phyloP scores from a whole-genome alignment of 2,888 invertebrate species.

The Heliothis peltigera region DNA sequence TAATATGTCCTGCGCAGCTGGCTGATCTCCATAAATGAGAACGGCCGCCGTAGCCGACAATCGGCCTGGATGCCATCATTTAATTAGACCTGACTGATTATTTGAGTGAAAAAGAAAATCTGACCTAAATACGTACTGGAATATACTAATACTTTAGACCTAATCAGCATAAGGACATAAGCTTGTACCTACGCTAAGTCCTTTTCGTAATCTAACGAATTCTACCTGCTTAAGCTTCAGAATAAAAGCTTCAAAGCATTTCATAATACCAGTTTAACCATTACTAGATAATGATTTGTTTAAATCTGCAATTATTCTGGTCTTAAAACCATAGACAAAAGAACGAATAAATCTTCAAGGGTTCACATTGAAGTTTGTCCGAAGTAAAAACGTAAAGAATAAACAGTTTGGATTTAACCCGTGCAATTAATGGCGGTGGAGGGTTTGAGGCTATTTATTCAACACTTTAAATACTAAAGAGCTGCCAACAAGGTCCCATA shows the following conservation, averaged over 20 bases:
- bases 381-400: slow-evolving; percentile 13
- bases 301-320: slow-evolving; percentile 32
- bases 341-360: slow-evolving; percentile 3
- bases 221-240: neutral
- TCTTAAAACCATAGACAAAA: slow-evolving; percentile 18
- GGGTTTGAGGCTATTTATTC: slow-evolving; percentile 24
- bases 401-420: slow-evolving; percentile 21
- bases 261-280: neutral
- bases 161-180: too few relatives aligned
- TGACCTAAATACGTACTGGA: too few relatives aligned
- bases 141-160: too few relatives aligned
- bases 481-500: slow-evolving; percentile 19
- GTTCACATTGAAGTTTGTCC: slow-evolving; percentile 6
- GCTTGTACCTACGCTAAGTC: too few relatives aligned
- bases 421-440: slow-evolving; percentile 30
- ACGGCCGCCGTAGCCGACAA: too few relatives aligned
- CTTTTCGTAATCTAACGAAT: too few relatives aligned
- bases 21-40: too few relatives aligned
- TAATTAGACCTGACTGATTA: neutral
- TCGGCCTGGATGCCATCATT: slow-evolving; percentile 20
- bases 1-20: too few relatives aligned
- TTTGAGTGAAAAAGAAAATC: too few relatives aligned
- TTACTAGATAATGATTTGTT: slow-evolving; percentile 15
- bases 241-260: too few relatives aligned
- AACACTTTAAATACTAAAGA: slow-evolving; percentile 40